These are phyloP conservation scores for Theodoxus fluviatilis DNA, from an alignment of 2,888 invertebrate genomes.

Conservation along the genomic window DNA sequence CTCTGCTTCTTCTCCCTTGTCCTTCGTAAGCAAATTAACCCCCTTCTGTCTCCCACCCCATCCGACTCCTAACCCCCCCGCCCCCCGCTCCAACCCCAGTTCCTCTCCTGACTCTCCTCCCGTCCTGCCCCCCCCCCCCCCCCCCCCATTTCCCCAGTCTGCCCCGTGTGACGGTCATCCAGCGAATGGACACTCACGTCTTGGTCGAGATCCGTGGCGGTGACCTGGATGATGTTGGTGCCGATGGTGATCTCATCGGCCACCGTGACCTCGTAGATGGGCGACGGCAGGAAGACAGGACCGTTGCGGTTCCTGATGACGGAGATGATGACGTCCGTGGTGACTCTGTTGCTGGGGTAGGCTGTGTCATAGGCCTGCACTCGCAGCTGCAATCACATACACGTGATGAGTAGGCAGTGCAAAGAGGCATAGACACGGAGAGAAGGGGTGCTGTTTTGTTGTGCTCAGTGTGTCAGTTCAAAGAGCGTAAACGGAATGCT, in stretches of 20 bases:
- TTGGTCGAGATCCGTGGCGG: constrained; percentile 40
- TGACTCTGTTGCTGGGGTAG: constrained; percentile 46
- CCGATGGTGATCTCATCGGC: constrained; percentile 35
- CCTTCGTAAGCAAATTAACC: too few relatives aligned
- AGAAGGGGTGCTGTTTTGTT: too few relatives aligned
- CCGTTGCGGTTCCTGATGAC: constrained; percentile 51
- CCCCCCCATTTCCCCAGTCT: not conserved
- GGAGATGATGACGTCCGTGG: constrained; percentile 44
- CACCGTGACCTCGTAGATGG: constrained; percentile 25
- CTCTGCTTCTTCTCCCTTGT: too few relatives aligned
- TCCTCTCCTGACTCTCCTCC: too few relatives aligned
- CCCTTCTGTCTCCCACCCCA: too few relatives aligned
- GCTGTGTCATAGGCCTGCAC: constrained; percentile 50
- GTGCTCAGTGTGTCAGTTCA: too few relatives aligned
- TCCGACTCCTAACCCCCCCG: too few relatives aligned
- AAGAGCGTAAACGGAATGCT: too few relatives aligned
- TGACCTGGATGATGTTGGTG: constrained; percentile 36
- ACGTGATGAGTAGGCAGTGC: too few relatives aligned
- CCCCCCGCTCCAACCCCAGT: too few relatives aligned
- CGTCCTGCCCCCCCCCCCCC: not conserved
- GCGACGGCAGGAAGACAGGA: constrained; percentile 46
- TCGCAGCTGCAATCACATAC: constrained; percentile 41
- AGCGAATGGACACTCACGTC: constrained; percentile 33
- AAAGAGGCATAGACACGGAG: too few relatives aligned
- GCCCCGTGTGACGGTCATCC: not conserved